Conservation (phyloP, 2,113 vertebrate species). For the Microcebus ravelobensis region DNA sequence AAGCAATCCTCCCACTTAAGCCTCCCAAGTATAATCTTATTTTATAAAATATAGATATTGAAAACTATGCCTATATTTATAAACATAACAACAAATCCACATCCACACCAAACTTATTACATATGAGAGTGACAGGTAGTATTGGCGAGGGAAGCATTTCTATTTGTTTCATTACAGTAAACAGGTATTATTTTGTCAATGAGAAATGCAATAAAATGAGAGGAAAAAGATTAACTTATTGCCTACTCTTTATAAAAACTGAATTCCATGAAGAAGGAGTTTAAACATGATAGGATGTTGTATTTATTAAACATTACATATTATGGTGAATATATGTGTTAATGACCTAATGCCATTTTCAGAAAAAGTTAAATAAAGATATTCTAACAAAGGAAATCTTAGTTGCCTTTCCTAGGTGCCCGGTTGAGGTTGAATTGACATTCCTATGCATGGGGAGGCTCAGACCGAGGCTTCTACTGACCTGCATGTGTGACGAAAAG, state of each 20-base stretch:
- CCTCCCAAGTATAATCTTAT: not conserved
- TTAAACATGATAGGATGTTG: not conserved
- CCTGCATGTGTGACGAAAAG: not conserved
- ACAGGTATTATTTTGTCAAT: not conserved
- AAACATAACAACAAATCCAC: not conserved
- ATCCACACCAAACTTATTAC: not conserved
- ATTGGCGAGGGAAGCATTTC: not conserved
- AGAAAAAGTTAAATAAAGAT: not conserved
- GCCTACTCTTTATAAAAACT: not conserved
- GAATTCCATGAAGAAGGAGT: not conserved
- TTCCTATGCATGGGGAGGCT: not conserved
- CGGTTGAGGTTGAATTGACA: not conserved
- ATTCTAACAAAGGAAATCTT: conserved; percentile 7
- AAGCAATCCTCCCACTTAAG: too few species aligned
- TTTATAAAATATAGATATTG: not conserved
- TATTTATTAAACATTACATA: not conserved
- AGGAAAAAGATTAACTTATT: not conserved
- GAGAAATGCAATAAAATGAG: not conserved
- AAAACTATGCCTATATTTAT: not conserved
- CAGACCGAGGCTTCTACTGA: not conserved
- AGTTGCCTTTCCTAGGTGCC: not conserved
- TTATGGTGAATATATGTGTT: not conserved
- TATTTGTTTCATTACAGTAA: not conserved
- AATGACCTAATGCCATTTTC: not conserved
- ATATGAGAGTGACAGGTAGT: not conserved